Evolutionary conservation across 1,140 invertebrate species (phyloP).

Genomic region (Lucilia sericata): DNA sequence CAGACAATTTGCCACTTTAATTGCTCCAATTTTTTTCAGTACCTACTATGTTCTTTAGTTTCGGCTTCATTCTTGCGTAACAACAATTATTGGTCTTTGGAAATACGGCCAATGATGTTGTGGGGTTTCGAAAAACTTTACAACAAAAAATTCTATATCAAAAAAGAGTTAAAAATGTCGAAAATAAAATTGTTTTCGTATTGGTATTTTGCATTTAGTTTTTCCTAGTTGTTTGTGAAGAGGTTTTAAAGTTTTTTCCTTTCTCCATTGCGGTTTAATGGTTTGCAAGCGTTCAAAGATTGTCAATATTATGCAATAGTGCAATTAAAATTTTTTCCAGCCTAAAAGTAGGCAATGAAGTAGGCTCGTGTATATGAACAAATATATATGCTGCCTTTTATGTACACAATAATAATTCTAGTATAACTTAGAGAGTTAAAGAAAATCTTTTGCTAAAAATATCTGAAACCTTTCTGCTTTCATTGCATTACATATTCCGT

Average conservation of each 20-base stretch:
- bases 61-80: slow-evolving; percentile 14
- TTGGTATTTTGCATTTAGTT: neutral
- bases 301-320: neutral
- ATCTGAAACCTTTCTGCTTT: too few species aligned
- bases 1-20: slow-evolving; percentile 49
- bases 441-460: too few species aligned
- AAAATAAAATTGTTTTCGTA: slow-evolving; percentile 4
- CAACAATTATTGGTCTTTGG: slow-evolving; percentile 18
- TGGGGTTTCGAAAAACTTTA: neutral
- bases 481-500: too few species aligned
- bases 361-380: too few species aligned
- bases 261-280: neutral
- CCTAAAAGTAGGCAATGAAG: neutral
- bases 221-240: neutral
- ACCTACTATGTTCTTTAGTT: neutral
- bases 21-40: slow-evolving; percentile 45
- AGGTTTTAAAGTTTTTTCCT: neutral
- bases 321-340: neutral
- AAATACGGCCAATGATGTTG: neutral
- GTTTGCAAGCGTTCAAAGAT: neutral
- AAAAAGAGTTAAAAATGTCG: neutral
- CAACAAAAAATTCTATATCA: neutral
- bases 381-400: too few species aligned
- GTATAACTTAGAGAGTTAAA: too few species aligned
- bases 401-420: too few species aligned